A percentile compares a stretch with the other conserved stretches of the same genome.
Evolutionary conservation across 2,888 invertebrate genomes (phyloP).

Genomic region (Dicyrtoma fusca): DNA sequence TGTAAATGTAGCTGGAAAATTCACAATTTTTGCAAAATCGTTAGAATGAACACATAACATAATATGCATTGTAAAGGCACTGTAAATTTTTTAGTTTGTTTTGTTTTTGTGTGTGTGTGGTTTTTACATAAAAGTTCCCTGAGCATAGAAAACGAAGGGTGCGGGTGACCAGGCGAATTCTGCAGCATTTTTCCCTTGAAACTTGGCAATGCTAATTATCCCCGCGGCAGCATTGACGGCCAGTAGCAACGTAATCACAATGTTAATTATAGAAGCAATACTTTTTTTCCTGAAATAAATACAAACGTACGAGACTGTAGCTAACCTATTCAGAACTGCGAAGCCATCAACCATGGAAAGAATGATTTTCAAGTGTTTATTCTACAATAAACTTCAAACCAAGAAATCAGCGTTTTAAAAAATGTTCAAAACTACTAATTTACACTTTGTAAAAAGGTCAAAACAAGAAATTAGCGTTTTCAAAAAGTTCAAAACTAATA

Average conservation of each 20-base stretch:
- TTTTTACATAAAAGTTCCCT: conserved; percentile 8
- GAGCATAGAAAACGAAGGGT: conserved; percentile 15
- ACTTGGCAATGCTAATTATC: background rate
- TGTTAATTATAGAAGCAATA: background rate
- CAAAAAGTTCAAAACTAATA: no score
- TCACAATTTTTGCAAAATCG: background rate
- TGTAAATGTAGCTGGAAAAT: conserved; percentile 14
- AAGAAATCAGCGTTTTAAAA: no score
- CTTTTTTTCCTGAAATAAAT: background rate
- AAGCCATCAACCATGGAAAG: no score
- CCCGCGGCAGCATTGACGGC: background rate
- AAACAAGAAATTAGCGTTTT: no score
- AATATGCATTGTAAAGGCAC: background rate
- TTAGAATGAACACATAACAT: background rate
- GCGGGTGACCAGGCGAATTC: conserved; percentile 30
- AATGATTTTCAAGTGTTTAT: no score
- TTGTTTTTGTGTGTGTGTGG: background rate
- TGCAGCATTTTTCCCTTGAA: background rate
- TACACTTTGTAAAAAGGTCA: no score
- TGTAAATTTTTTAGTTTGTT: background rate
- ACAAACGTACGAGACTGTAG: no score
- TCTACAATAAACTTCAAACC: background rate
- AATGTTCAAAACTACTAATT: no score
- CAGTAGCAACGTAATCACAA: background rate
- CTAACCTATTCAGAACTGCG: no score